Evolutionary conservation across 2,888 invertebrate species (phyloP).

Genomic region (Byasa hedistus): DNA sequence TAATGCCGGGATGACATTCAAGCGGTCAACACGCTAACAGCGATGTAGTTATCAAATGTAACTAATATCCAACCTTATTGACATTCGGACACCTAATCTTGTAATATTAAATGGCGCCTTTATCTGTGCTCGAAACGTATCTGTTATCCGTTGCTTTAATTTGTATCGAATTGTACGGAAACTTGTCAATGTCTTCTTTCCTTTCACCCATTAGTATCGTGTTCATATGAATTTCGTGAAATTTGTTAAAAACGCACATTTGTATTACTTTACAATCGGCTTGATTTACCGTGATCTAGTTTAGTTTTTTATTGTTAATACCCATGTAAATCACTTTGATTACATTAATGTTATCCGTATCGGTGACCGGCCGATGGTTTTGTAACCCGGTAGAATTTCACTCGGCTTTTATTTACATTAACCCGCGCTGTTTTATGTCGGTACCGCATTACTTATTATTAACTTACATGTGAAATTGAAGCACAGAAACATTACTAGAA

Average conservation of each 20-base stretch:
- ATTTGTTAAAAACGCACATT: constrained; percentile 1
- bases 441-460: too few species aligned
- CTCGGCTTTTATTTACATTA: constrained; percentile 1
- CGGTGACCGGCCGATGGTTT: constrained; percentile 1
- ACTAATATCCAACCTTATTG: constrained; percentile 10
- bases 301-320: constrained; percentile 9
- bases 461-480: too few species aligned
- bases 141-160: constrained; percentile 7
- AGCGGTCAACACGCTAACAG: constrained; percentile 20
- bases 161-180: constrained; percentile 2
- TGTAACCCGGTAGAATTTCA: constrained; percentile 8
- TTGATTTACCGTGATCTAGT: constrained; percentile 24
- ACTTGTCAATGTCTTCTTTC: constrained; percentile 24
- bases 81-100: background rate
- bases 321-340: constrained; percentile 7
- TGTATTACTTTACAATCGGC: constrained; percentile 14
- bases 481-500: too few species aligned
- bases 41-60: constrained; percentile 18
- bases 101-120: constrained; percentile 10
- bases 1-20: constrained; percentile 46
- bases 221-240: background rate
- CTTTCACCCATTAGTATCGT: constrained; percentile 16
- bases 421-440: too few species aligned
- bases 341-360: constrained; percentile 18
- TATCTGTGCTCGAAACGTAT: constrained; percentile 10